Conservation (phyloP, 2,797 vertebrate species). For the Mormyrops attenuatus region DNA sequence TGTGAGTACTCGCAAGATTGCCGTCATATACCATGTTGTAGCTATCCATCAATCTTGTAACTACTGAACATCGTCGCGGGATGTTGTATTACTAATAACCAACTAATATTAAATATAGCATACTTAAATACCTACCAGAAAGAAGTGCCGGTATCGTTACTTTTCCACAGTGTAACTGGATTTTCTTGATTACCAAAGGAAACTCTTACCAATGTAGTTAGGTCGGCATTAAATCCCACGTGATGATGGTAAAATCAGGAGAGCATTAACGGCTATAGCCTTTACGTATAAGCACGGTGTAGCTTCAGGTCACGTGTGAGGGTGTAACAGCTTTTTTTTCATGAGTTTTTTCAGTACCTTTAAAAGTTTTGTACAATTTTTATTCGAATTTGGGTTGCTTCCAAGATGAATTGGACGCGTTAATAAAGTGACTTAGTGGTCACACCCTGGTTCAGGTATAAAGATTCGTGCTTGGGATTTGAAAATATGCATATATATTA, state of each 20-base stretch:
- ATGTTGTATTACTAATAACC: background rate
- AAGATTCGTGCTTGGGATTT: background rate
- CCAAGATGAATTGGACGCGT: background rate
- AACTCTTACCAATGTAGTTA: background rate
- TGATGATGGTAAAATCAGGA: background rate
- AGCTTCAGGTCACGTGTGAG: background rate
- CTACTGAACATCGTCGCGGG: background rate
- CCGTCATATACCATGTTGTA: background rate
- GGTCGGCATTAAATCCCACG: background rate
- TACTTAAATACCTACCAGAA: background rate
- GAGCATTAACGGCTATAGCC: background rate
- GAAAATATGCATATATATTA: background rate
- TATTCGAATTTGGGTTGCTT: background rate
- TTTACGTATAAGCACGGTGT: background rate
- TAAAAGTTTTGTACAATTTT: background rate
- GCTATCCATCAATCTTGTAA: background rate
- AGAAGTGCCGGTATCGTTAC: background rate
- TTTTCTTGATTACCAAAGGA: background rate
- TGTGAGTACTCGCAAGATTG: background rate
- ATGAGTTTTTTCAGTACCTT: background rate
- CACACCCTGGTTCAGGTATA: background rate
- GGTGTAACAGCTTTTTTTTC: background rate
- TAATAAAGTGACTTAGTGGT: background rate
- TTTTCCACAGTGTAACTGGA: background rate
- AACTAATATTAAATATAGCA: background rate